phyloP scores from a whole-genome alignment of 2,797 vertebrate species.

The Fundulus diaphanus region DNA sequence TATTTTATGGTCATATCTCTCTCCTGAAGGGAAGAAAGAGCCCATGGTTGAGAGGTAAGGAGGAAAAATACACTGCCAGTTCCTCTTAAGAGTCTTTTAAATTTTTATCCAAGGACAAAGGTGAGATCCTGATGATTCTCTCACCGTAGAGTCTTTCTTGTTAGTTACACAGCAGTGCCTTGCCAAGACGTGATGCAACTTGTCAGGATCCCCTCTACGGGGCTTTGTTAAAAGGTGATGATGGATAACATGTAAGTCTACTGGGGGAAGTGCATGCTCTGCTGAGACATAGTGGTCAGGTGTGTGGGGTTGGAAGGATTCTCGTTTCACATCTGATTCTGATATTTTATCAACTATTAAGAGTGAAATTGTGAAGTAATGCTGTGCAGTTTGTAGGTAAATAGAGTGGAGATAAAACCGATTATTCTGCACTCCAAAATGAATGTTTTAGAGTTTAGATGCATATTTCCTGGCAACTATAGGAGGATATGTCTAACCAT shows the following conservation, averaged over 20 bases:
- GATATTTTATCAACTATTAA: neutral
- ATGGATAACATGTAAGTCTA: neutral
- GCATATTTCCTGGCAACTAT: neutral
- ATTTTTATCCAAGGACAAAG: neutral
- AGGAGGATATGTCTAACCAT: neutral
- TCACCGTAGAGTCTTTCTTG: neutral
- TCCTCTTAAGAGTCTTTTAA: neutral
- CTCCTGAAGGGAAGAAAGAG: neutral
- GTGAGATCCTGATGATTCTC: neutral
- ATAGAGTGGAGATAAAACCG: neutral
- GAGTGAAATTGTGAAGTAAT: neutral
- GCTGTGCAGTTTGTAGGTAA: neutral
- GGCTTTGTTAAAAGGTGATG: slow-evolving; percentile 1
- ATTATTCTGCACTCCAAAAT: neutral
- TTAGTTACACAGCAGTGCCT: neutral
- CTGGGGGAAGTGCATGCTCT: neutral
- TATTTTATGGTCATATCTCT: neutral
- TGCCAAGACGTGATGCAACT: neutral
- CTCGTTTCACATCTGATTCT: neutral
- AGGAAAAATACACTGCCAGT: neutral
- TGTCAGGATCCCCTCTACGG: neutral
- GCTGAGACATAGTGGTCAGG: neutral
- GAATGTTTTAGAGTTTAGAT: neutral
- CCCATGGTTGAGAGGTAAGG: neutral
- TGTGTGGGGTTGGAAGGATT: neutral